Base-by-base conservation (phyloP, 2,797 vertebrate genomes). In the Pangasius larnaudii region DNA sequence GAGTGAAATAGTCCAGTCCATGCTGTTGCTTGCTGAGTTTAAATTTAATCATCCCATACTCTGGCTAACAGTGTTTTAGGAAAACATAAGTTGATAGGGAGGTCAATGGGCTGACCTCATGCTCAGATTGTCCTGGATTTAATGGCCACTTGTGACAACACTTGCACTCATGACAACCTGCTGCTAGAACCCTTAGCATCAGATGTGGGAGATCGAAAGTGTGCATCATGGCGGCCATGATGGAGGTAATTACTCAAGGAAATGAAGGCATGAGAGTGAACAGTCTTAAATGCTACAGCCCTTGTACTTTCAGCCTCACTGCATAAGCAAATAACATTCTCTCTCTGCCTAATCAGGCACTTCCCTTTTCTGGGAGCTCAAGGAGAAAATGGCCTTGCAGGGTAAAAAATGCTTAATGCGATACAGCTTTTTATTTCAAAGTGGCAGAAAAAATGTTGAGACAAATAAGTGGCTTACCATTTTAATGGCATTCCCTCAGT, bases 311-410 rank as follows among this genome's bases (percentile, higher is more conserved):
- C 92, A 92, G 95, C 95, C 94, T 95, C 93, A 94, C 92, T 95
- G 95, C 94, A 94, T 95, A 95, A 95, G 95, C 95, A 96, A 95
- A 95, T 95, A 96, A 94, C 91, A 89, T 93, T 93, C 85, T 89
- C 93, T 94, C 93, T 95, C 92, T 94, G 83, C 91, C 94, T 95
- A 96, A 96, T 95, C 95, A 95, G 92, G 92, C 93, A 93, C 94
- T 94, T 93, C 30, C 92, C 92, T 95, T 94, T 93, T 90, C 75
- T 86, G 94, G 90, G 90, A 96, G 93, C 93, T 95, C 92, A 95
- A 94, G 94, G 92, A 91, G 94, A 95, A 95, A 96, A 96, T 95
- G 94, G 94, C 91, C 90, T 94, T 90, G 88, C 67, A 61, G 72
- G 42, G 51, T 69, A 30, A 92, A 91, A 91, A 91, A 85, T 84